Evolutionary conservation across 1,140 invertebrate genomes (phyloP).

Genomic region (Paraescarpia echinospica): DNA sequence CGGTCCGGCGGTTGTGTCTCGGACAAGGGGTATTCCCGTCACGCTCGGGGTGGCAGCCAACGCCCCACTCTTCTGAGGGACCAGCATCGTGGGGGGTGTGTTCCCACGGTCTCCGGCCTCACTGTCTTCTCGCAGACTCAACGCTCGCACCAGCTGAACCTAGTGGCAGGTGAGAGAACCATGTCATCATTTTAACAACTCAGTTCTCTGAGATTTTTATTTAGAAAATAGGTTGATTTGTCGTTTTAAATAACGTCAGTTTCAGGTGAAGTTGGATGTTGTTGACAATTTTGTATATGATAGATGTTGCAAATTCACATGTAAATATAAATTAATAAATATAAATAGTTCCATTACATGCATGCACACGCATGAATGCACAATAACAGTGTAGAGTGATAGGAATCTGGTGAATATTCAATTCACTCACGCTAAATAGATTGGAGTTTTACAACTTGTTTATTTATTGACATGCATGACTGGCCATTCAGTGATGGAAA

Average conservation of each 20-base stretch:
- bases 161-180: background rate
- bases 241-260: too few species aligned
- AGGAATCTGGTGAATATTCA: too few species aligned
- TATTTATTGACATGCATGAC: background rate
- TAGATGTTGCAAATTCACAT: too few species aligned
- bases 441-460: background rate
- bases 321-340: too few species aligned
- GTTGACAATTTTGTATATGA: too few species aligned
- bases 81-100: background rate
- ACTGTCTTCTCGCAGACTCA: background rate
- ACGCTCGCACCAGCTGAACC: constrained; percentile 25
- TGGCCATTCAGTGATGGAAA: background rate
- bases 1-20: constrained; percentile 23
- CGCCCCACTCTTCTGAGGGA: constrained; percentile 8
- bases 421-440: too few species aligned
- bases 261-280: too few species aligned
- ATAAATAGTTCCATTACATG: too few species aligned
- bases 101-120: background rate
- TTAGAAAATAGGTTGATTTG: too few species aligned
- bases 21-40: constrained; percentile 32
- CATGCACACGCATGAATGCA: too few species aligned
- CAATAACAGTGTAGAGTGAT: too few species aligned
- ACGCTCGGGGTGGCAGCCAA: background rate
- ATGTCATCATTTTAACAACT: background rate
- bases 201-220: background rate